phyloP scores from a whole-genome alignment of 2,888 invertebrate species.

The Hyles lineata region DNA sequence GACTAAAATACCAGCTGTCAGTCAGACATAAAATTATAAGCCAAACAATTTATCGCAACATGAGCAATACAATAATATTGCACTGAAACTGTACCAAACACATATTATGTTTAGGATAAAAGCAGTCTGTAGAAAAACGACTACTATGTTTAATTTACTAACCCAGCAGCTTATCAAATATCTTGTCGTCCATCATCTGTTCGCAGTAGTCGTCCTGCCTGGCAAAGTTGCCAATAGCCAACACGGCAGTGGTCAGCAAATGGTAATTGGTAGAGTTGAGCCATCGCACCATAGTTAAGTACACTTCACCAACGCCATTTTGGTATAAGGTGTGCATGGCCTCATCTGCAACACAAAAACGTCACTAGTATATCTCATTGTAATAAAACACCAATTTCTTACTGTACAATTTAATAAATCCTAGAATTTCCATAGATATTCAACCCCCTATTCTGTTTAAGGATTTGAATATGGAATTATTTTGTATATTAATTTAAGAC shows the following conservation, averaged over 20 bases:
- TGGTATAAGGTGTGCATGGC: slow-evolving; percentile 94
- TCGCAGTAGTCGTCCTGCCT: slow-evolving; percentile 93
- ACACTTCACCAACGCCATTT: slow-evolving; percentile 89
- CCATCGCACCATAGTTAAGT: slow-evolving; percentile 90
- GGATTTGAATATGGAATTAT: no score
- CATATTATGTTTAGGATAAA: no score
- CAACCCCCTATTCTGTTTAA: no score
- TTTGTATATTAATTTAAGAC: no score
- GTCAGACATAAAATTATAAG: no score
- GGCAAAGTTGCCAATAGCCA: slow-evolving; percentile 96
- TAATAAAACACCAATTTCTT: neutral
- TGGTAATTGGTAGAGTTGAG: slow-evolving; percentile 89
- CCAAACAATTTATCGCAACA: no score
- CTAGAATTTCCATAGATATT: no score
- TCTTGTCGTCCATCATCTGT: slow-evolving; percentile 91
- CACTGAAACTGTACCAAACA: no score
- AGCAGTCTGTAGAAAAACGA: no score
- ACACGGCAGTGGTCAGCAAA: slow-evolving; percentile 91
- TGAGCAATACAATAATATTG: no score
- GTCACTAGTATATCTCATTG: neutral
- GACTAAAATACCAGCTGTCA: no score
- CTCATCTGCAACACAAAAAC: slow-evolving; percentile 85
- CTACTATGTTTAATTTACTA: slow-evolving; percentile 44
- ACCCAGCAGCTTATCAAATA: slow-evolving; percentile 89
- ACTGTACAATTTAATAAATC: no score